phyloP scores from a whole-genome alignment of 2,113 vertebrate genomes.

The Empidonax traillii region DNA sequence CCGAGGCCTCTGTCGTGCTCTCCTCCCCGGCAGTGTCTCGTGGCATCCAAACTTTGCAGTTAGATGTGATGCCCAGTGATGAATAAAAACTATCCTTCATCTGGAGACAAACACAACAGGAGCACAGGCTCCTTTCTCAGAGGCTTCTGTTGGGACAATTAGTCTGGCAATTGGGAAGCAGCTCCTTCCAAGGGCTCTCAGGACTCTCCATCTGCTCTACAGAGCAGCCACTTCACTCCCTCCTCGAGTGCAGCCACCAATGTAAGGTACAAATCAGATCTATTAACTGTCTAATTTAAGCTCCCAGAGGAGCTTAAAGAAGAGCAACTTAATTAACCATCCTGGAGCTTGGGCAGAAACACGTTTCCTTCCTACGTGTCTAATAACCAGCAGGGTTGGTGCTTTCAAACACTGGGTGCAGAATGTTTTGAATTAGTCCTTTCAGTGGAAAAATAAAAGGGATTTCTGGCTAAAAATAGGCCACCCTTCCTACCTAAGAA shows the following conservation, averaged over 20 bases:
- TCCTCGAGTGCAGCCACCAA: background rate
- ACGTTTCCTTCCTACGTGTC: background rate
- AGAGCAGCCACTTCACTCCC: background rate
- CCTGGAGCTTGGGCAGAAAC: slow-evolving; percentile 22
- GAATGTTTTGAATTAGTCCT: slow-evolving; percentile 30
- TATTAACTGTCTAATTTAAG: slow-evolving; percentile 35
- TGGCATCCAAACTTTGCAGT: background rate
- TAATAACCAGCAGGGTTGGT: background rate
- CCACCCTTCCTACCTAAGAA: background rate
- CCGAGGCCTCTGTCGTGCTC: accelerated
- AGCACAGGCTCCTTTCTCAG: background rate
- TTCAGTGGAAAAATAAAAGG: background rate
- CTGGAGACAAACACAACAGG: background rate
- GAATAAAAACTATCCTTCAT: background rate
- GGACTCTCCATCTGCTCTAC: background rate
- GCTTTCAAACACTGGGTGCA: background rate
- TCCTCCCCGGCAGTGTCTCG: background rate
- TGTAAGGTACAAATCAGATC: slow-evolving; percentile 21
- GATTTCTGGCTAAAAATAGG: slow-evolving; percentile 38
- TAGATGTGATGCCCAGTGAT: background rate
- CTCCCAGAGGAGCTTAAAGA: slow-evolving; percentile 10
- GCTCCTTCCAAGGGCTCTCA: background rate
- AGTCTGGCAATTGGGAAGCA: background rate
- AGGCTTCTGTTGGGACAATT: background rate
- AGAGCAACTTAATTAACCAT: slow-evolving; percentile 41